phyloP scores from a whole-genome alignment of 30 jellyfish, hydroid and myxozoan genomes.

The Nemopilema nomurai region DNA sequence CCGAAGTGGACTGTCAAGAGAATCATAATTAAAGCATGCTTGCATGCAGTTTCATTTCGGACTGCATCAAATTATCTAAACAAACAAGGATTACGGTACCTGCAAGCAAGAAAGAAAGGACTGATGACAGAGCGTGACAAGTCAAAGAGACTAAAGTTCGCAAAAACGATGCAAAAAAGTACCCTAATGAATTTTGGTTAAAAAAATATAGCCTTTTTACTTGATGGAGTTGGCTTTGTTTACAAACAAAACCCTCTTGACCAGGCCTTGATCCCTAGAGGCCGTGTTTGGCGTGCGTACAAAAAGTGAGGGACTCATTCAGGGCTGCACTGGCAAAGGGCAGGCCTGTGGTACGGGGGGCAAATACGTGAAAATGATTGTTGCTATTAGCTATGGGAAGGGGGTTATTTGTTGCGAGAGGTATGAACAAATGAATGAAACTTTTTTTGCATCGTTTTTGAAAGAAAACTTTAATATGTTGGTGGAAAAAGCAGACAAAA shows the following conservation, averaged over 20 bases:
- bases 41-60: not conserved
- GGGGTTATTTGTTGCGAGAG: conserved; percentile 20
- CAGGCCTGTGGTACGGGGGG: conserved; percentile 39
- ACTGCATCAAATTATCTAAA: not conserved
- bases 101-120: conserved; percentile 32
- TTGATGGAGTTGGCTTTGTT: conserved; percentile 38
- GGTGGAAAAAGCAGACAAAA: conserved; percentile 4
- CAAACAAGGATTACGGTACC: conserved; percentile 10
- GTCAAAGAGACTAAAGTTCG: not conserved
- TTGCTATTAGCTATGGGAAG: conserved; percentile 17
- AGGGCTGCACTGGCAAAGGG: conserved; percentile 32
- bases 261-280: conserved; percentile 42
- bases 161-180: conserved; percentile 9
- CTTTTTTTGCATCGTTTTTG: conserved; percentile 12
- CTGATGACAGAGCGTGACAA: conserved; percentile 2
- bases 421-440: conserved; percentile 16
- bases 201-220: conserved; percentile 4
- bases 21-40: not conserved
- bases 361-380: conserved; percentile 24
- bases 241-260: conserved; percentile 31
- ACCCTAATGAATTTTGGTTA: not conserved
- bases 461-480: not conserved
- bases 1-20: conserved; percentile 8
- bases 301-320: conserved; percentile 23
- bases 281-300: conserved; percentile 28